phyloP scores from a whole-genome alignment of 1,140 invertebrate species.

The Pseudomyrmex gracilis region DNA sequence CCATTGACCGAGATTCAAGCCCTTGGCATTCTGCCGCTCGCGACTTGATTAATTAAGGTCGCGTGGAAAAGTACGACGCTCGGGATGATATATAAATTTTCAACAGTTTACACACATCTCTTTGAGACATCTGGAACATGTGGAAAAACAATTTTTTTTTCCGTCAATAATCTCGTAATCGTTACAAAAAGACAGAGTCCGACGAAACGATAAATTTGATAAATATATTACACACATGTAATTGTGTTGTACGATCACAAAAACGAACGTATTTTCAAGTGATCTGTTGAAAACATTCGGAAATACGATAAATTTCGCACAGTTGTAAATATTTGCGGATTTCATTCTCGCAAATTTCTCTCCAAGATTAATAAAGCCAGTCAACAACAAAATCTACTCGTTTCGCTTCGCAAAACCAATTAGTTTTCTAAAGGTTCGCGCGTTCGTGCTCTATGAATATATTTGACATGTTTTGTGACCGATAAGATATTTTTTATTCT shows the following conservation, averaged over 20 bases:
- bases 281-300: neutral
- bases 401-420: too few relatives aligned
- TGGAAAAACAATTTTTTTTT: neutral
- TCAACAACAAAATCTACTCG: neutral
- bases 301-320: neutral
- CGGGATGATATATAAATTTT: slow-evolving; percentile 13
- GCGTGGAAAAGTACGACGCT: slow-evolving; percentile 19
- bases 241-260: neutral
- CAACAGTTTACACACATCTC: neutral
- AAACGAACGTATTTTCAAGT: neutral
- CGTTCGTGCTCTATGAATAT: too few relatives aligned
- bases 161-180: too few relatives aligned
- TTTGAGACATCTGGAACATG: neutral
- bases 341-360: neutral
- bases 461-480: too few relatives aligned
- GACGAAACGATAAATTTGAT: neutral
- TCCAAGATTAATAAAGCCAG: neutral
- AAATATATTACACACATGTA: too few relatives aligned
- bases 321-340: neutral
- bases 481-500: too few relatives aligned
- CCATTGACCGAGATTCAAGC: slow-evolving; percentile 66
- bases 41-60: slow-evolving; percentile 75
- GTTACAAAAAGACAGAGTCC: neutral
- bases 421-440: too few relatives aligned
- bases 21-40: slow-evolving; percentile 70